Evolutionary conservation across 2,797 vertebrate genomes (phyloP).

Genomic region (Scomberomorus guttatus): DNA sequence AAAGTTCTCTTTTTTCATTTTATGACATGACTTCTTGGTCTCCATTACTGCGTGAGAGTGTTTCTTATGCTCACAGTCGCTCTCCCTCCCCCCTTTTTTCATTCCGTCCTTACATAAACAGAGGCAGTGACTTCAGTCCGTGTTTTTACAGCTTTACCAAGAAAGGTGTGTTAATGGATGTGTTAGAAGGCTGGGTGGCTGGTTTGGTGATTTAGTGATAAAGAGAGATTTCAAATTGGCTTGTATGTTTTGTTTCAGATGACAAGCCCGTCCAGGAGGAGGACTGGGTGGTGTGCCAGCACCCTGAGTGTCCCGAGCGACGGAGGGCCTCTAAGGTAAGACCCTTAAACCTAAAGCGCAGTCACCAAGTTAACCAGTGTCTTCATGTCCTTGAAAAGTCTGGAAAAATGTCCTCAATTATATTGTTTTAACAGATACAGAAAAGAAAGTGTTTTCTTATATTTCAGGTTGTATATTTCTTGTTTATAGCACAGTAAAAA

Average conservation of each 20-base stretch:
- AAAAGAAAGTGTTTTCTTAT: not conserved
- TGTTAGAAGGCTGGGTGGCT: conserved; percentile 22
- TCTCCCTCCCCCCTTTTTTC: not conserved
- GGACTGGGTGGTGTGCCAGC: conserved; percentile 89
- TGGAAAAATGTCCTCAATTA: not conserved
- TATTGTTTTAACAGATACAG: not conserved
- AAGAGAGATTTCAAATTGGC: conserved; percentile 31
- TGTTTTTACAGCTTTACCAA: conserved; percentile 61
- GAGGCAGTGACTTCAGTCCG: conserved; percentile 28
- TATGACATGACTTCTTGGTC: conserved; percentile 23
- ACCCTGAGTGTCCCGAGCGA: conserved; percentile 88
- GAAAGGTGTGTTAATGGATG: conserved; percentile 57
- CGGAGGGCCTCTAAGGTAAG: conserved; percentile 91
- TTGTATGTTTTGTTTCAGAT: conserved; percentile 81
- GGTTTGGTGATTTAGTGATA: conserved; percentile 36
- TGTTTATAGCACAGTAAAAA: not conserved
- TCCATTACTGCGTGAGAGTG: conserved; percentile 33
- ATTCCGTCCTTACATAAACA: conserved; percentile 56
- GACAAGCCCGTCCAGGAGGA: conserved; percentile 88
- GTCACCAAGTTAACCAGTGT: conserved; percentile 4
- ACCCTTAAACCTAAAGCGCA: conserved; percentile 2
- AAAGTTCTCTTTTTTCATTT: conserved; percentile 34
- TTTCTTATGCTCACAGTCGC: conserved; percentile 26
- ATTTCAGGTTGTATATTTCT: not conserved
- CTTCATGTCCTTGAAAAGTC: not conserved